These are phyloP conservation scores for Plestiodon gilberti DNA, from an alignment of 2,113 vertebrate species.

Conservation along the genomic window DNA sequence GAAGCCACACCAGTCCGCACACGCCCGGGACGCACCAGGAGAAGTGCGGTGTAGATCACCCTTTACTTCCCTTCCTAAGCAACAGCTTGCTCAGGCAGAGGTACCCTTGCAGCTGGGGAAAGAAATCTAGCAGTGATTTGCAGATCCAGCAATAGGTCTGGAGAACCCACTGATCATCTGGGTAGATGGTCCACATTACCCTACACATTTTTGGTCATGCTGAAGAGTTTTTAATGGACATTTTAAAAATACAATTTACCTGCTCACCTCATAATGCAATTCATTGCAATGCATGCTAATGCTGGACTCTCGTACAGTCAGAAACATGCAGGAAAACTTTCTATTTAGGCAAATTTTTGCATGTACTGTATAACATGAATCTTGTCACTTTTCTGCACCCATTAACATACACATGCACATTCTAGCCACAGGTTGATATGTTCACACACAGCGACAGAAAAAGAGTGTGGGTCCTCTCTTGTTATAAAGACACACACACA, in stretches of 20 bases:
- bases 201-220: background rate
- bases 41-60: too few species aligned
- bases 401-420: background rate
- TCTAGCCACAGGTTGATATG: background rate
- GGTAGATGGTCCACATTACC: background rate
- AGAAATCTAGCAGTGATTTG: background rate
- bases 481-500: background rate
- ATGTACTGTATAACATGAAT: background rate
- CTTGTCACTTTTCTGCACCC: background rate
- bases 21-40: too few species aligned
- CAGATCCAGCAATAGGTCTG: background rate
- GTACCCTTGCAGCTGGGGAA: background rate
- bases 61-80: background rate
- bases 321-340: background rate
- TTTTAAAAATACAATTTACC: background rate
- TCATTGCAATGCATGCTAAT: background rate
- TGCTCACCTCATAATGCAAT: background rate
- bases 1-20: too few species aligned
- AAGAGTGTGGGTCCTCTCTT: background rate
- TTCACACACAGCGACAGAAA: background rate
- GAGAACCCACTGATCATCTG: background rate
- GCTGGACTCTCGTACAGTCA: background rate
- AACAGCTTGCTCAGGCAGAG: background rate
- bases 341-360: background rate
- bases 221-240: background rate